These are phyloP conservation scores for Rhyzopertha dominica DNA, from an alignment of 1,140 invertebrate genomes.

Conservation along the genomic window DNA sequence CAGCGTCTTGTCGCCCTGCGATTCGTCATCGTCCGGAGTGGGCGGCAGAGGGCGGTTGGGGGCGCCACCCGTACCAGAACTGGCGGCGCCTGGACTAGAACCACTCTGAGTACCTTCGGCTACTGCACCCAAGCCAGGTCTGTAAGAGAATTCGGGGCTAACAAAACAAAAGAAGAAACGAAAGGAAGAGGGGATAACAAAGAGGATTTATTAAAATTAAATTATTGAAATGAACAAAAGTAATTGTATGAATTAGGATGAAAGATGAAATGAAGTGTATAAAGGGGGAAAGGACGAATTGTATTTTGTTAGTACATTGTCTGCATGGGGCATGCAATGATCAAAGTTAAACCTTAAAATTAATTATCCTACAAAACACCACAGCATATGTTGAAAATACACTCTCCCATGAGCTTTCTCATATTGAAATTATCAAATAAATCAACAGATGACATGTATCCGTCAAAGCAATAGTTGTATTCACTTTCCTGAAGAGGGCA, in stretches of 20 bases:
- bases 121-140: slow-evolving; percentile 60
- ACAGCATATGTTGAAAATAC: too few species aligned
- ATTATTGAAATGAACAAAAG: slow-evolving; percentile 7
- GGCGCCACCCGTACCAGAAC: slow-evolving; percentile 61
- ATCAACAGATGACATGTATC: too few species aligned
- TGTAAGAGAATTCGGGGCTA: slow-evolving; percentile 84
- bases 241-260: too few species aligned
- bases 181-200: too few species aligned
- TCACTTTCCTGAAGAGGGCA: too few species aligned
- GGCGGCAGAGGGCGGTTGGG: slow-evolving; percentile 89
- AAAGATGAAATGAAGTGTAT: background rate
- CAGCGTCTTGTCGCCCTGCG: slow-evolving; percentile 75
- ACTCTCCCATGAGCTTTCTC: too few species aligned
- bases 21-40: slow-evolving; percentile 85
- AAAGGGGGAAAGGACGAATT: slow-evolving; percentile 1
- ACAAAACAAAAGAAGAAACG: slow-evolving; percentile 46
- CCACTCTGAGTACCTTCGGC: slow-evolving; percentile 46
- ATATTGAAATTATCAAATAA: too few species aligned
- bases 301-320: too few species aligned
- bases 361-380: too few species aligned
- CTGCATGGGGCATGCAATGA: too few species aligned
- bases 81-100: slow-evolving; percentile 48
- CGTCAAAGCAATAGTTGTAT: too few species aligned
- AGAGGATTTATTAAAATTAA: slow-evolving; percentile 24
- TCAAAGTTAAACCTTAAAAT: too few species aligned